Percentiles rank a stretch among this genome's conserved stretches.
Evolutionary conservation across 2,888 invertebrate species (phyloP).

Genomic region (Drosophila diplacantha): DNA sequence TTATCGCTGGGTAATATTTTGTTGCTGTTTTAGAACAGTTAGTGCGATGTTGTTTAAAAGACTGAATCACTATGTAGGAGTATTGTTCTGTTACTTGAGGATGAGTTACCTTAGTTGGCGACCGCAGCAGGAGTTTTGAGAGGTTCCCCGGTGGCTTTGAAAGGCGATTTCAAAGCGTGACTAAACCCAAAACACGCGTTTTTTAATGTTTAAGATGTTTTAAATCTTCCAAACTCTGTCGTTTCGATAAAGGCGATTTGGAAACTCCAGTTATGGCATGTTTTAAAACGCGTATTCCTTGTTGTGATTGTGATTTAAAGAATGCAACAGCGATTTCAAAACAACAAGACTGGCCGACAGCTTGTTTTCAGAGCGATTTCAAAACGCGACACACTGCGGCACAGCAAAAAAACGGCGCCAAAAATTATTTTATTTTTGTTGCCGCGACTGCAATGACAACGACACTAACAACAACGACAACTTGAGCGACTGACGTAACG

Average conservation of each 20-base stretch:
- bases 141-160: neutral
- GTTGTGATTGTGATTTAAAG: neutral
- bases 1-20: constrained; percentile 25
- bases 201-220: neutral
- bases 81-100: constrained; percentile 1
- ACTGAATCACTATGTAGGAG: constrained; percentile 3
- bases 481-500: constrained; percentile 62
- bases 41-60: constrained; percentile 46
- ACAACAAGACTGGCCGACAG: neutral
- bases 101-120: constrained; percentile 5
- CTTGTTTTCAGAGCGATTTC: constrained; percentile 33
- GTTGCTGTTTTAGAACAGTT: constrained; percentile 48
- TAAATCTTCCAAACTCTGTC: too few relatives aligned
- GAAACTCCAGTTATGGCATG: neutral
- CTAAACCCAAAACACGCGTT: neutral
- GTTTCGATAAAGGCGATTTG: neutral
- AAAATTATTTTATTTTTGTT: constrained; percentile 41
- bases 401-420: constrained; percentile 60
- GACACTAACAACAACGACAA: constrained; percentile 18
- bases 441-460: constrained; percentile 18
- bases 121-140: neutral
- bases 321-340: constrained; percentile 29
- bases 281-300: neutral
- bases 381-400: constrained; percentile 27
- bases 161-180: neutral